Evolutionary conservation across 2,797 vertebrate species (phyloP).

Genomic region (Diglossa cyanea): DNA sequence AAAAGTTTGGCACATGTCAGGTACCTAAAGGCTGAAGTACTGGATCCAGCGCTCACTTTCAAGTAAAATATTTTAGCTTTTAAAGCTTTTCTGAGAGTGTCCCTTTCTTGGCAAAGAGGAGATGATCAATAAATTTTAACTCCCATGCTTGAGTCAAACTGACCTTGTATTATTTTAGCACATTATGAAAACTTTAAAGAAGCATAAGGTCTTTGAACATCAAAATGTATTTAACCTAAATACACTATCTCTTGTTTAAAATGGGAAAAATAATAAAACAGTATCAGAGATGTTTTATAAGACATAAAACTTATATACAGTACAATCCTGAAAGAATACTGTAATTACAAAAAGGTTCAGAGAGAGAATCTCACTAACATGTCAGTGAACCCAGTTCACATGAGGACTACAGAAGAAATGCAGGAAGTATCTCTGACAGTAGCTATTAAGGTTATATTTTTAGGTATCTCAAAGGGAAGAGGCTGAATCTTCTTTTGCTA

Average conservation of each 20-base stretch:
- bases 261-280: neutral
- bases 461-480: neutral
- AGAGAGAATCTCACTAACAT: neutral
- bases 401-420: neutral
- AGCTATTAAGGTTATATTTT: conserved; percentile 17
- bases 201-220: neutral
- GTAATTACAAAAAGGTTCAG: neutral
- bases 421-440: neutral
- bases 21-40: neutral
- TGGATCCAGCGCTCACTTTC: neutral
- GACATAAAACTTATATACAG: neutral
- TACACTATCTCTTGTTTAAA: neutral
- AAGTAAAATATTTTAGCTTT: neutral
- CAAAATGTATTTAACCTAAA: neutral
- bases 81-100: neutral
- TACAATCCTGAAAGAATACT: neutral
- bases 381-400: neutral
- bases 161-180: neutral
- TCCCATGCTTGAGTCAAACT: neutral
- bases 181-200: neutral
- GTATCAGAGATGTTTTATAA: neutral
- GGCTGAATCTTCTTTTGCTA: neutral
- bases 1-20: neutral
- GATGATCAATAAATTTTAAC: neutral
- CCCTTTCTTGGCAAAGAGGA: neutral